Evolutionary conservation across 2,113 vertebrate species (phyloP).

Genomic region (Pao palembangensis): DNA sequence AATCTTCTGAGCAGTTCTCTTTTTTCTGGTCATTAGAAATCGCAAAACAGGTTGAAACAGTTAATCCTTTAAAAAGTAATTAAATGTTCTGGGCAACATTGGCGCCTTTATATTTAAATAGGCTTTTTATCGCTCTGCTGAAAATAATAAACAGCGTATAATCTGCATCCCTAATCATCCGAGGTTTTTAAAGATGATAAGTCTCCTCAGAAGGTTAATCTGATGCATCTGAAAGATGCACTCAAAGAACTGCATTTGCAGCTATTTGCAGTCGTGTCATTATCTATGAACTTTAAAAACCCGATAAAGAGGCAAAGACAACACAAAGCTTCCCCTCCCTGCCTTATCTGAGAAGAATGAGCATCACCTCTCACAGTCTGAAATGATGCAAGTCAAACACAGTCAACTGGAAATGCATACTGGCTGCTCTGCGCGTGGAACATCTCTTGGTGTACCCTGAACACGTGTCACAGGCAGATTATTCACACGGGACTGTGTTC

Average conservation of each 20-base stretch:
- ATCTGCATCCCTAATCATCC: too few relatives aligned
- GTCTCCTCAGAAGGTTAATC: too few relatives aligned
- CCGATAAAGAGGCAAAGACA: constrained; percentile 14
- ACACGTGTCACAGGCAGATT: constrained; percentile 48
- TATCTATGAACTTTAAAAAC: constrained; percentile 18
- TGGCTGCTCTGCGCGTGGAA: constrained; percentile 32
- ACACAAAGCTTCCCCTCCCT: constrained; percentile 13
- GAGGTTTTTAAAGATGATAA: too few relatives aligned
- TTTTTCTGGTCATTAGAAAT: too few relatives aligned
- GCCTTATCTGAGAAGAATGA: constrained; percentile 43
- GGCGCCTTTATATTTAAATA: too few relatives aligned
- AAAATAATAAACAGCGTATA: too few relatives aligned
- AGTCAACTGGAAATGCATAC: constrained; percentile 42
- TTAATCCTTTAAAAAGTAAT: too few relatives aligned
- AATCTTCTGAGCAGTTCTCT: too few relatives aligned
- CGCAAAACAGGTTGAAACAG: too few relatives aligned
- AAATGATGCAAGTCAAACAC: constrained; percentile 36
- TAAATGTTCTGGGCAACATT: too few relatives aligned
- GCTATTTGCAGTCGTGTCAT: not conserved
- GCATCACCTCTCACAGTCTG: constrained; percentile 24
- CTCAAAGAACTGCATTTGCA: not conserved
- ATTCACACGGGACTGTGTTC: constrained; percentile 36
- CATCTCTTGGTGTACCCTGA: constrained; percentile 42
- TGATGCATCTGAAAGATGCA: too few relatives aligned
- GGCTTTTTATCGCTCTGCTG: too few relatives aligned